Evolutionary conservation across 2,888 invertebrate species (phyloP).

Genomic region (Tinea trinotella): DNA sequence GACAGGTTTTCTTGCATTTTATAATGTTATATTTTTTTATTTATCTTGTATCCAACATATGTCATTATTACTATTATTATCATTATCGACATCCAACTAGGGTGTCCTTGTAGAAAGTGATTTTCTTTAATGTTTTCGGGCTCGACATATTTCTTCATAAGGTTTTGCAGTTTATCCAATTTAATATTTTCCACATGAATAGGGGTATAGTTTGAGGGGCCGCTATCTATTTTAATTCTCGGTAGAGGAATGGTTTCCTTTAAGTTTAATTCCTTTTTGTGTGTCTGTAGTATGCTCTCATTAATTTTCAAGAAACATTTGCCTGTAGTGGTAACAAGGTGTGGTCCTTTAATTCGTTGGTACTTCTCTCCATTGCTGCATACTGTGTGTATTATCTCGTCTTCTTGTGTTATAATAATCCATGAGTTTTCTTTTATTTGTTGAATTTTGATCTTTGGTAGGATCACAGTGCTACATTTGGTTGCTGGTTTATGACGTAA

Average conservation of each 20-base stretch:
- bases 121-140: not conserved
- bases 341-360: conserved; percentile 11
- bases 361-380: not conserved
- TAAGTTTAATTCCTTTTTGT: not conserved
- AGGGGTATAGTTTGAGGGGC: not conserved
- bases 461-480: not conserved
- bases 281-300: not conserved
- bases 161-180: not conserved
- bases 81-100: not conserved
- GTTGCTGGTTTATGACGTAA: not conserved
- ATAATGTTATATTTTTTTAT: not conserved
- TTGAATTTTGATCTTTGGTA: not conserved
- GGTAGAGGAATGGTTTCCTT: conserved; percentile 9
- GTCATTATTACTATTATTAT: not conserved
- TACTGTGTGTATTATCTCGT: not conserved
- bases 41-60: not conserved
- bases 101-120: not conserved
- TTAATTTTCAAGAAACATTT: conserved; percentile 6
- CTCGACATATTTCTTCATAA: not conserved
- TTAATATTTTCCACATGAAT: not conserved
- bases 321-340: not conserved
- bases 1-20: not conserved
- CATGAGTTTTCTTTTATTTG: conserved; percentile 11
- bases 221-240: not conserved
- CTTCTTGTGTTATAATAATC: not conserved